Conservation (phyloP, 37 sponge, comb jelly and placozoan species). For the Beroe ovata region DNA sequence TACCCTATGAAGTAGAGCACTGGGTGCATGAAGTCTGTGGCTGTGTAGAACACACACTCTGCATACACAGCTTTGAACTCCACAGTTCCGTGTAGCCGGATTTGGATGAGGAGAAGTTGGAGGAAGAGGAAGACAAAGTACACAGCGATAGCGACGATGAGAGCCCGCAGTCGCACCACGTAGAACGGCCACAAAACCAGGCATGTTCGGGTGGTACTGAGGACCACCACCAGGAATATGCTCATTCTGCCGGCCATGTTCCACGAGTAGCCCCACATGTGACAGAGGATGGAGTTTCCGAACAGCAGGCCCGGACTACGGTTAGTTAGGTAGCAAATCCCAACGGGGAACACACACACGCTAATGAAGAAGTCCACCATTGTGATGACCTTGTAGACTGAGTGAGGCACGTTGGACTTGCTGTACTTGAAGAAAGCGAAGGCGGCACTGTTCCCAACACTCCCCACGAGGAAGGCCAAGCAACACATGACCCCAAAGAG, state of each 20-base stretch:
- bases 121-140: slow-evolving; percentile 10
- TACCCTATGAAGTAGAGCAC: slow-evolving; percentile 51
- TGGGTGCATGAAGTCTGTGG: not conserved
- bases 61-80: not conserved
- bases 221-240: slow-evolving; percentile 61
- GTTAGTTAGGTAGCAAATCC: slow-evolving; percentile 12
- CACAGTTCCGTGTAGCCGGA: not conserved
- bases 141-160: not conserved
- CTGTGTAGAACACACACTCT: slow-evolving; percentile 65
- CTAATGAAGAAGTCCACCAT: not conserved
- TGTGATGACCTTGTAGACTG: slow-evolving; percentile 62
- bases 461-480: slow-evolving; percentile 1
- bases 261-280: slow-evolving; percentile 64
- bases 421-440: slow-evolving; percentile 33
- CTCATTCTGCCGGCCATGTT: slow-evolving; percentile 19
- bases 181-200: slow-evolving; percentile 45
- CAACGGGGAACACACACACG: slow-evolving; percentile 23
- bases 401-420: slow-evolving; percentile 43
- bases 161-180: not conserved
- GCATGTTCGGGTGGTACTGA: slow-evolving; percentile 52
- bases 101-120: slow-evolving; percentile 26
- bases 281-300: not conserved
- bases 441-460: slow-evolving; percentile 15
- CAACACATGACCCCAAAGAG: slow-evolving; percentile 21
- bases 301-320: slow-evolving; percentile 41